Evolutionary conservation across 2,113 vertebrate genomes (phyloP).

Genomic region (Megaceryle maxima): DNA sequence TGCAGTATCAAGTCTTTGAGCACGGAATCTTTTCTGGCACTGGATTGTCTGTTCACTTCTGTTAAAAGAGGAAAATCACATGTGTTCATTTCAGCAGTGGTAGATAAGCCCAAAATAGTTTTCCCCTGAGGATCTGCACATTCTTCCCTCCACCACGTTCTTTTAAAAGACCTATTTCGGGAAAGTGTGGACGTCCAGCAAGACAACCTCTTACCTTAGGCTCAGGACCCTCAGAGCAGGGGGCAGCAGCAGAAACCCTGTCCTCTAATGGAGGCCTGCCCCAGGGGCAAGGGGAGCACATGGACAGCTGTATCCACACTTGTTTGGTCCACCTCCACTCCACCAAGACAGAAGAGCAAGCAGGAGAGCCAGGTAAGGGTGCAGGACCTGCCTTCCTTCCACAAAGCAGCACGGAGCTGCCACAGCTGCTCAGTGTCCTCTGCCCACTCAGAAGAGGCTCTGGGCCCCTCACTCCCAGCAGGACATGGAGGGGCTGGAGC

Average conservation of each 20-base stretch:
- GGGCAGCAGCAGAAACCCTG: not conserved
- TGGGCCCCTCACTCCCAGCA: no score
- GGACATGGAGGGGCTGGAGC: no score
- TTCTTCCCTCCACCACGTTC: not conserved
- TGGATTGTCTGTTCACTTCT: not conserved
- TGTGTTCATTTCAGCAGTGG: not conserved
- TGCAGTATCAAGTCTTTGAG: not conserved
- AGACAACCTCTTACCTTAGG: no score
- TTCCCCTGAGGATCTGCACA: not conserved
- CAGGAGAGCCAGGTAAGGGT: rapidly evolving
- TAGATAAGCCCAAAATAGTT: not conserved
- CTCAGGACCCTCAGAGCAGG: not conserved
- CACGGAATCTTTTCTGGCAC: not conserved
- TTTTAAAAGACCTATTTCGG: not conserved
- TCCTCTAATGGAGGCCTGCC: not conserved
- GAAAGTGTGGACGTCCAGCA: not conserved
- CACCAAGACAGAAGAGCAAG: not conserved
- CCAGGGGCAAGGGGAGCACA: rapidly evolving
- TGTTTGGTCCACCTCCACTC: not conserved
- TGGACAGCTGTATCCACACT: not conserved
- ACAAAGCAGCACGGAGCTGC: not conserved
- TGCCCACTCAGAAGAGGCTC: no score
- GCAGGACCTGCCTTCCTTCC: not conserved
- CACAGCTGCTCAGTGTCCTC: rapidly evolving
- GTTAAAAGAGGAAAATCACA: not conserved